Evolutionary conservation across 2,113 vertebrate genomes (phyloP), one percentile per base, ranked within the genome.

Genomic region (Mus spicilegus): DNA sequence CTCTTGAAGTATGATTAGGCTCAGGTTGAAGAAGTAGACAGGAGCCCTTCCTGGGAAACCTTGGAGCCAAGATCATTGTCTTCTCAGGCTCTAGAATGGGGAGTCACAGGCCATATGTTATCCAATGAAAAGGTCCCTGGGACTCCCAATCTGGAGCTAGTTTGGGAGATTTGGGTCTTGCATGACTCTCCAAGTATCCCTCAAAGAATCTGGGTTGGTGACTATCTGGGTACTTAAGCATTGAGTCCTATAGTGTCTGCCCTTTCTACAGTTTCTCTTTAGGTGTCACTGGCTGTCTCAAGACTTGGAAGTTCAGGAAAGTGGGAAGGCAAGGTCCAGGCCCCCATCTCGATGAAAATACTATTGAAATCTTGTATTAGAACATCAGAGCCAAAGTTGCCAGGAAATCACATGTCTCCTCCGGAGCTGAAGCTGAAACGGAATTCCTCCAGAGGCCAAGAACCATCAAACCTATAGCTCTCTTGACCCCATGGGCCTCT

Each of bases 1-100:
- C 99, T 99, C 97, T 98, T 98, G 98, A 99, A 99, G 97, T 99
- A 99, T 0, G 99, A 99, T 65, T 51, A 98, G 3, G 96, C 87
- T 98, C 94, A 36, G 98, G 98, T 30, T 99, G 86, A 0, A 93
- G 5, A 1, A 98, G 97, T 5, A 85, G 95, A 2, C 98, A 28
- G 98, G 8, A 99, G 90, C 11, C 98, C 98, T 7, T 67, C 92
- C 0, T 98, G 98, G 33, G 98, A 98, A 3, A 99, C 98, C 58
- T 98, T 97, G 0, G 98, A 98, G 95, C 99, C 99, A 95, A 99
- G 96, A 89, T 99, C 98, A 87, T 97, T 98, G 63, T 99, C 98
- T 51, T 98, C 98, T 96, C 95, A 98, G 42, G 95, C 81, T 94
- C 95, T 93, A 73, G 95, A 54, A 85, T 56, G 26, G 0, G 97